A percentile compares a stretch with the other conserved stretches of the same genome.
Conservation (phyloP, 2,888 invertebrate genomes). For the Epinotia bilunana region DNA sequence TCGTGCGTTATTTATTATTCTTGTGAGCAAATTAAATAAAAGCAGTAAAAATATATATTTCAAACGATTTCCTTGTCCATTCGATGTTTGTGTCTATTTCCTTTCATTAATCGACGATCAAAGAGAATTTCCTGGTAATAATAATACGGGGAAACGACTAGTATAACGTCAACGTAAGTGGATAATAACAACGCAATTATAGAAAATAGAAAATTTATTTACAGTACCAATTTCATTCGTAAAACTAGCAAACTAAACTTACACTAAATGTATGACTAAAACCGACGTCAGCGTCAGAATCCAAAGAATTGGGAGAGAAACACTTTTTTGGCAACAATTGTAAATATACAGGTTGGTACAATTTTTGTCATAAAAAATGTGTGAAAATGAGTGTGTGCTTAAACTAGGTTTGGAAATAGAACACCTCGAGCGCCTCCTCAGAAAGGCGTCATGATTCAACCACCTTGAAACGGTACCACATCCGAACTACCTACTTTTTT, state of each 20-base stretch:
- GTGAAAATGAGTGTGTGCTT: slow-evolving; percentile 40
- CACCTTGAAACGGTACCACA: neutral
- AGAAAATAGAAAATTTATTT: slow-evolving; percentile 67
- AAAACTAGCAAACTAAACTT: slow-evolving; percentile 61
- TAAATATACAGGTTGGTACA: slow-evolving; percentile 50
- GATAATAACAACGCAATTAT: slow-evolving; percentile 45
- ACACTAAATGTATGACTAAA: slow-evolving; percentile 71
- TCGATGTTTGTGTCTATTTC: neutral
- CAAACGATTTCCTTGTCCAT: neutral
- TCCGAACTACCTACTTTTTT: neutral
- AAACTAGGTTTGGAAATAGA: slow-evolving; percentile 43
- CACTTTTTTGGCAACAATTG: slow-evolving; percentile 70
- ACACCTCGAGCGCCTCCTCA: slow-evolving; percentile 71
- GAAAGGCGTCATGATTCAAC: slow-evolving; percentile 59
- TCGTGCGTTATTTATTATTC: neutral
- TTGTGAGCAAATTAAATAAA: neutral
- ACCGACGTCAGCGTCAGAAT: slow-evolving; percentile 67
- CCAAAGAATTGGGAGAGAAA: slow-evolving; percentile 57
- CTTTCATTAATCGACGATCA: neutral
- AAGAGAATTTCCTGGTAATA: neutral
- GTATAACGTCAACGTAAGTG: slow-evolving; percentile 33
- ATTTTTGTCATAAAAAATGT: slow-evolving; percentile 52
- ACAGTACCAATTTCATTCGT: slow-evolving; percentile 61
- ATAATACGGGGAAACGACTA: neutral
- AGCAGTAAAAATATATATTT: neutral